Evolutionary conservation across 1,140 invertebrate genomes (phyloP).

Genomic region (Mesaphorura yosii): DNA sequence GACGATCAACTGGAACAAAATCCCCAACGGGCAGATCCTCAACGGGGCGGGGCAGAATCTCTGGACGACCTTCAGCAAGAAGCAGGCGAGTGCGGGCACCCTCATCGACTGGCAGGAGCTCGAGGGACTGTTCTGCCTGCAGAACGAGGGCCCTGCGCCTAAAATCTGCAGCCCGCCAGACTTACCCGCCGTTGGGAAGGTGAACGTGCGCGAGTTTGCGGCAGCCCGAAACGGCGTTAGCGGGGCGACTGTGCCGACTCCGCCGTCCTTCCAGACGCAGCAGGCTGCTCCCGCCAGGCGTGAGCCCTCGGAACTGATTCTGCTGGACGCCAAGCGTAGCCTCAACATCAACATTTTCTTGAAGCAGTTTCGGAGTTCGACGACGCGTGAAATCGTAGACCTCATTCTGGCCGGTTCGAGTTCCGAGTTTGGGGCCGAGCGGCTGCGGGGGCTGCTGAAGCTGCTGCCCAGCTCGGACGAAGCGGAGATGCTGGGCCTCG

Average conservation of each 20-base stretch:
- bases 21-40: slow-evolving; percentile 55
- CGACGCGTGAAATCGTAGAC: slow-evolving; percentile 81
- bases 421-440: slow-evolving; percentile 82
- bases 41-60: slow-evolving; percentile 80
- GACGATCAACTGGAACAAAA: slow-evolving; percentile 88
- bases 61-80: slow-evolving; percentile 77
- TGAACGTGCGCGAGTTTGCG: too few relatives aligned
- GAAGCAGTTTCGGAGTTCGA: slow-evolving; percentile 83
- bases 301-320: too few relatives aligned
- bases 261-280: too few relatives aligned
- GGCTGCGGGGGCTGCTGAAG: slow-evolving; percentile 78
- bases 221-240: too few relatives aligned
- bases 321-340: slow-evolving; percentile 87
- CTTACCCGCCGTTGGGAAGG: too few relatives aligned
- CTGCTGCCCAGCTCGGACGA: slow-evolving; percentile 88
- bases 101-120: slow-evolving; percentile 80
- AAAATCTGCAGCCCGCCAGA: too few relatives aligned
- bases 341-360: slow-evolving; percentile 96
- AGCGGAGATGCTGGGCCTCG: slow-evolving; percentile 74
- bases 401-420: slow-evolving; percentile 72
- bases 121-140: slow-evolving; percentile 75
- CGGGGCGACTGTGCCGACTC: too few relatives aligned
- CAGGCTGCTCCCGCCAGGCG: too few relatives aligned
- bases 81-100: slow-evolving; percentile 65
- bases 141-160: slow-evolving; percentile 6